Base-by-base conservation (phyloP, 92 coral and sea anemone genomes). In the Porites cylindrica region DNA sequence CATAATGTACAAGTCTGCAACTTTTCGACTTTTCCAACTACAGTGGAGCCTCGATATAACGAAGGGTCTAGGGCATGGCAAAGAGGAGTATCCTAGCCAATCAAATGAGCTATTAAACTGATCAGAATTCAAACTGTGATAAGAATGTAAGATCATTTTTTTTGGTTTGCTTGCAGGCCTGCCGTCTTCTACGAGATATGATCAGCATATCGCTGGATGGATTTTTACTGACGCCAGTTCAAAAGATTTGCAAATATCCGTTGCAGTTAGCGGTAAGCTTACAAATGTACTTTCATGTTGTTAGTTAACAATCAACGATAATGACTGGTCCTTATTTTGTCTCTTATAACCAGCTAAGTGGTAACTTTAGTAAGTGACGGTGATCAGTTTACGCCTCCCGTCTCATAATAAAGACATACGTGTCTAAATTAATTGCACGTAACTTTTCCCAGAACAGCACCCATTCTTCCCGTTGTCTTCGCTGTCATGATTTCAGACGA, bases 241-340 rank as follows among this genome's bases (percentile, higher is more conserved):
- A 97, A 76, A 97, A 97, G 93, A 97, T 97, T 87, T 97, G 99
- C 91, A 97, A 97, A 87, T 97, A 97, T 84, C 99, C 99, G 0
- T 63, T 97, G 72, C 99, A 97, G 78, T 75, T 97, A 56, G 97
- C 98, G 89, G 99, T 97, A 80, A 89, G 98, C 86, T 65, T 16
- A 5, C 68, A 38, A 38, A 38, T 38, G 47, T n/a, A 18, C 4
- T 66, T n/a, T 51, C 17, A 14, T 51, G 19, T 20, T 78, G 19
- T 23, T 20, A 73, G 17, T 51, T 26, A 11, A 14, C 19, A 12
- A 11, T 38, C 47, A 38, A 38, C 47, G 4, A 38, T 38, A 38
- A 38, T 38, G 47, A 38, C 47, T 38, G 47, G 47, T 38, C 3
- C 47, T 38, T 38, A 38, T 38, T 38, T 38, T 38, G 47, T 38